Conservation (phyloP, 2,113 vertebrate genomes). For the Ginglymostoma cirratum region DNA sequence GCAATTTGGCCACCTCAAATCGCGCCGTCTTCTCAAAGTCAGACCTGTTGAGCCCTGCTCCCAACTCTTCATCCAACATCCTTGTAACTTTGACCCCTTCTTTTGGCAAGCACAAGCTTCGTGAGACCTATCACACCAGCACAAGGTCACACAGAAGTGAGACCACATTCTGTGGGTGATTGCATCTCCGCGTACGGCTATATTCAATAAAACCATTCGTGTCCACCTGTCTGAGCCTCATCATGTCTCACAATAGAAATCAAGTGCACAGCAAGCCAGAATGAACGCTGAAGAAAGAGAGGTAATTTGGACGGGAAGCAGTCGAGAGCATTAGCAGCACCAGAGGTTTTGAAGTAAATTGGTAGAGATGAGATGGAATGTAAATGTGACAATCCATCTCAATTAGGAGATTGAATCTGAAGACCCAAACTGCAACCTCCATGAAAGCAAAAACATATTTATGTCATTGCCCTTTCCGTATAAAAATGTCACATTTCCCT, state of each 20-base stretch:
- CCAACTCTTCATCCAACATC: background rate
- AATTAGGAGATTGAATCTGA: background rate
- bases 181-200: no score
- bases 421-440: background rate
- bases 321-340: background rate
- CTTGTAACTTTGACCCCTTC: background rate
- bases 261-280: background rate
- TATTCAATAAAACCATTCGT: no score
- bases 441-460: slow-evolving; percentile 27
- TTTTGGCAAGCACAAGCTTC: no score
- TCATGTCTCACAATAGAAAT: no score
- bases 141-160: no score
- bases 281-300: background rate
- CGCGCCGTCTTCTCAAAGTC: background rate
- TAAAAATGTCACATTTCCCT: background rate
- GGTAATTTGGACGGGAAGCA: no score
- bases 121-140: no score
- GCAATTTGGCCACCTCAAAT: background rate
- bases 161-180: no score
- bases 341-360: background rate
- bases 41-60: background rate
- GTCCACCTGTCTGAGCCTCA: no score
- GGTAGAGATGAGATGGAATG: background rate
- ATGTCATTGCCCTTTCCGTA: background rate
- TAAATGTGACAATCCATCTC: background rate